A percentile compares a stretch with the other conserved stretches of the same genome.
phyloP scores from a whole-genome alignment of 2,888 invertebrate genomes.

The Hemicrepidius hirtus region DNA sequence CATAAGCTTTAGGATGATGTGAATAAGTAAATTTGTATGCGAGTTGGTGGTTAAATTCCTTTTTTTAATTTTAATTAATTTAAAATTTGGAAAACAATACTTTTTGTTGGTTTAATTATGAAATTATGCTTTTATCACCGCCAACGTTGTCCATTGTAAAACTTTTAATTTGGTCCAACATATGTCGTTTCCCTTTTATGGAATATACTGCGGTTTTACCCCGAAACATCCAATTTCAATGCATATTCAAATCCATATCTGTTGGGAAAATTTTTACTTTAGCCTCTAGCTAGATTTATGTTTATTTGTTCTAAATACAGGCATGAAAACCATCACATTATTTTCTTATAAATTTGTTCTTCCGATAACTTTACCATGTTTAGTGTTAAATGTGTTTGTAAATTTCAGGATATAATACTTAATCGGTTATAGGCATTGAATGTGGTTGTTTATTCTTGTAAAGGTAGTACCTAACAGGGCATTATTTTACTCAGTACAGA shows the following conservation, averaged over 20 bases:
- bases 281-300: constrained; percentile 56
- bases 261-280: constrained; percentile 45
- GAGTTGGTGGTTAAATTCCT: not conserved
- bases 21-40: not conserved
- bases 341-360: constrained; percentile 66
- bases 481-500: constrained; percentile 49
- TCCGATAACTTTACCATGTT: constrained; percentile 19
- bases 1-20: constrained; percentile 1
- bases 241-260: constrained; percentile 54
- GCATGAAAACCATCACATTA: constrained; percentile 61
- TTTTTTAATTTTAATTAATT: constrained; percentile 17
- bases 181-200: constrained; percentile 33
- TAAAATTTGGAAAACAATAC: not conserved
- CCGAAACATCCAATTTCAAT: constrained; percentile 48
- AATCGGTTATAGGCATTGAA: constrained; percentile 33
- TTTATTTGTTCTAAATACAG: constrained; percentile 63
- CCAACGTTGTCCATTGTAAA: constrained; percentile 35
- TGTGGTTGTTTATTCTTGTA: constrained; percentile 37
- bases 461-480: constrained; percentile 42
- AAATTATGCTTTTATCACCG: not conserved
- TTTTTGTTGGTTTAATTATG: constrained; percentile 15
- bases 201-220: constrained; percentile 13
- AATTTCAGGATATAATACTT: constrained; percentile 30
- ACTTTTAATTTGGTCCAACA: constrained; percentile 48
- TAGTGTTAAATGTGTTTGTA: constrained; percentile 34